Conservation (phyloP, 2,113 vertebrate species). For the Muscicapa adusta region DNA sequence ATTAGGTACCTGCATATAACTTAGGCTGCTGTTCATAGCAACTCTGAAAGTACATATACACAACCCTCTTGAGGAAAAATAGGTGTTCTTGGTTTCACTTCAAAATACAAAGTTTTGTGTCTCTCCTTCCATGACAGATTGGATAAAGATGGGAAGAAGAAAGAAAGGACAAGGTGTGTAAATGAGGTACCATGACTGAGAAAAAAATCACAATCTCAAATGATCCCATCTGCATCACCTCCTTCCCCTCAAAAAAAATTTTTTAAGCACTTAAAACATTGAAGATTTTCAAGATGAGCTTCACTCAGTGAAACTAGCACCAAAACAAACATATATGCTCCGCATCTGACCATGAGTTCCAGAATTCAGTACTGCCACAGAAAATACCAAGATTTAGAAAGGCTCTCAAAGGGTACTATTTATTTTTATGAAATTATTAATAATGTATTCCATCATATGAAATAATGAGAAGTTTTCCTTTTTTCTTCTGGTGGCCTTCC, state of each 20-base stretch:
- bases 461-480: not conserved
- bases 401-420: not conserved
- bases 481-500: not conserved
- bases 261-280: not conserved
- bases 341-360: not conserved
- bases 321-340: not conserved
- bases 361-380: not conserved
- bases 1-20: not conserved
- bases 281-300: not conserved
- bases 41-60: not conserved
- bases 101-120: not conserved
- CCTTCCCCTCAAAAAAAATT: not conserved
- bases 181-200: not conserved
- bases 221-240: not conserved
- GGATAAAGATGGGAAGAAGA: not conserved
- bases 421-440: not conserved
- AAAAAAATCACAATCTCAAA: not conserved
- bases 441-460: not conserved
- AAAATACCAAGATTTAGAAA: not conserved
- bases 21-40: fast-evolving
- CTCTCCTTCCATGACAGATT: not conserved
- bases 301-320: not conserved
- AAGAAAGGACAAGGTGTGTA: not conserved
- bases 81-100: not conserved
- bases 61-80: not conserved